A percentile compares a stretch with the other conserved stretches of the same genome.
These are phyloP conservation scores for Trichechus manatus DNA, from an alignment of 2,113 vertebrate genomes.

Conservation along the genomic window DNA sequence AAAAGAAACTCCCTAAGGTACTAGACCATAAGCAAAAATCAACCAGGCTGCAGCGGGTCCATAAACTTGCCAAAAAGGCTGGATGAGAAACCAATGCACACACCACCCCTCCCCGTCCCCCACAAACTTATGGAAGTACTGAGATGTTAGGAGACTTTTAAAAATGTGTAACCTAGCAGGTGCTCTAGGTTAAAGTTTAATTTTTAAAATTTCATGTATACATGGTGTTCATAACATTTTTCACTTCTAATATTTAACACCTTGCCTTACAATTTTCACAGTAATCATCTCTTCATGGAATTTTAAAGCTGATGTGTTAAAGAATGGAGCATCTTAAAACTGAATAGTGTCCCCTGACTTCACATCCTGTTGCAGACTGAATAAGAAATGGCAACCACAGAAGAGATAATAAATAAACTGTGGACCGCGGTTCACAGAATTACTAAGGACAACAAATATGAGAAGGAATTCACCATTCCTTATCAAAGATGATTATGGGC, in stretches of 20 bases:
- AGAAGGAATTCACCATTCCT: constrained; percentile 16
- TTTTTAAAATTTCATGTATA: background rate
- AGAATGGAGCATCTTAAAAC: background rate
- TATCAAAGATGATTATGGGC: background rate
- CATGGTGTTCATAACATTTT: background rate
- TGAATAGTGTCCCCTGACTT: background rate
- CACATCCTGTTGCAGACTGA: background rate
- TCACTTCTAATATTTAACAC: background rate
- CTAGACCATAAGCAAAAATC: background rate
- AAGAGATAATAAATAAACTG: background rate
- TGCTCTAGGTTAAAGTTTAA: background rate
- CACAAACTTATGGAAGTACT: background rate
- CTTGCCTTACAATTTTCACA: background rate
- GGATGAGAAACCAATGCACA: background rate
- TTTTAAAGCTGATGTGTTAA: background rate
- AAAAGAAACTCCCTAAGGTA: background rate
- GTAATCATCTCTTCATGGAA: background rate
- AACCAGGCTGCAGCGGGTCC: background rate
- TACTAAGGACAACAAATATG: background rate
- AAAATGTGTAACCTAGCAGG: background rate
- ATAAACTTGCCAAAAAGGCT: background rate
- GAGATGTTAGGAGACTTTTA: background rate
- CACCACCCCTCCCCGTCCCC: too few relatives aligned
- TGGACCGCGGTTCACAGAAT: background rate
- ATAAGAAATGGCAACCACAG: background rate